phyloP scores from a whole-genome alignment of 2,113 vertebrate species.

The Phoxinus phoxinus region DNA sequence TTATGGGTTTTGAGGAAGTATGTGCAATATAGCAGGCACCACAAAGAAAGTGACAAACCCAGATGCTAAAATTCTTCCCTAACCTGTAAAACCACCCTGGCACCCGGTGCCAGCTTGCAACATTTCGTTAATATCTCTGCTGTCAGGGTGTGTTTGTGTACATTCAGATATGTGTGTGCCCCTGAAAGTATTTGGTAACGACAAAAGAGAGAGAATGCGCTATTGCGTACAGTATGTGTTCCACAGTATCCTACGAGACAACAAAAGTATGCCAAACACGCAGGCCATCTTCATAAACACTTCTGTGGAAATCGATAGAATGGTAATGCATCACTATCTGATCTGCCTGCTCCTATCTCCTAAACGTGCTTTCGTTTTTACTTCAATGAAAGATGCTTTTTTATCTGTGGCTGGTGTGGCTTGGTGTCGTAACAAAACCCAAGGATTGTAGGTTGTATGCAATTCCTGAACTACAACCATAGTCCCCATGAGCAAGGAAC shows the following conservation, averaged over 20 bases:
- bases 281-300: slow-evolving; percentile 9
- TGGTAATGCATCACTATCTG: background rate
- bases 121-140: background rate
- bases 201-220: slow-evolving; percentile 26
- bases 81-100: slow-evolving; percentile 15
- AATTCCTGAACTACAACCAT: background rate
- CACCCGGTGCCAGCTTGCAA: background rate
- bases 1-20: background rate
- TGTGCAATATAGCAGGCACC: background rate
- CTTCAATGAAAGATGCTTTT: background rate
- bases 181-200: background rate
- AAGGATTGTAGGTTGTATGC: background rate
- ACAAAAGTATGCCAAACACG: slow-evolving; percentile 8
- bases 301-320: slow-evolving; percentile 17
- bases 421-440: background rate
- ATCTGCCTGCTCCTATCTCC: background rate
- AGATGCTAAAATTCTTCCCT: background rate
- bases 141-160: slow-evolving; percentile 12
- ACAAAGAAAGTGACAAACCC: background rate
- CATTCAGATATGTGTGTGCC: background rate
- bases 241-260: background rate
- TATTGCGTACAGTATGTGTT: background rate
- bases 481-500: background rate
- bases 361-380: background rate
- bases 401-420: background rate